These are phyloP conservation scores for Bambusicola thoracicus DNA, from an alignment of 2,113 vertebrate genomes.

Conservation along the genomic window DNA sequence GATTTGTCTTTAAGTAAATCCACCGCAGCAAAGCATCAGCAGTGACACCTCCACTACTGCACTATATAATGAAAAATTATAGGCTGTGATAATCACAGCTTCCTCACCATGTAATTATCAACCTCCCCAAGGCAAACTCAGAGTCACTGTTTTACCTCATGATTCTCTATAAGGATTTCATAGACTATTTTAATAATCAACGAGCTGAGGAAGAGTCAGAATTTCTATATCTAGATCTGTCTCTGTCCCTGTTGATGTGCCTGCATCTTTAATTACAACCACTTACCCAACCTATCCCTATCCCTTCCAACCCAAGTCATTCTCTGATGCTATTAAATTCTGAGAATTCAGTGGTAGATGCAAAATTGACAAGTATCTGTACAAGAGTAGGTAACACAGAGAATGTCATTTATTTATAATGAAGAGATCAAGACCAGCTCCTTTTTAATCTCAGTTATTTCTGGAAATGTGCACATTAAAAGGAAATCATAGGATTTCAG, in stretches of 20 bases:
- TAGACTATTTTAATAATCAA: neutral
- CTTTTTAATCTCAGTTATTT: neutral
- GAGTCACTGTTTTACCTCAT: neutral
- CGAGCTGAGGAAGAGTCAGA: neutral
- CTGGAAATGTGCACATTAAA: neutral
- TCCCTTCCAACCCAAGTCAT: neutral
- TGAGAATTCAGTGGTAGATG: neutral
- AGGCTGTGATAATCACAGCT: neutral
- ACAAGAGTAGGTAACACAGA: neutral
- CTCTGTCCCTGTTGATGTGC: neutral
- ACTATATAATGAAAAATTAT: slow-evolving; percentile 4
- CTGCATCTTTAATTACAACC: neutral
- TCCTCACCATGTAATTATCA: neutral
- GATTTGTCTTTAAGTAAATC: slow-evolving; percentile 8
- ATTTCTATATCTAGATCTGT: neutral
- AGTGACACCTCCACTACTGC: neutral
- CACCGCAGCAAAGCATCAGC: slow-evolving; percentile 14
- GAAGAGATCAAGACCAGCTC: neutral
- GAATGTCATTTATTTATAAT: neutral
- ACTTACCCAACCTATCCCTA: too few relatives aligned
- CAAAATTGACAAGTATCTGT: neutral
- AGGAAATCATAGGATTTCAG: accelerated
- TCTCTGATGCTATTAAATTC: neutral
- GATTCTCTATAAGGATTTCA: neutral
- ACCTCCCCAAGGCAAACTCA: neutral